Percentiles rank a stretch among this genome's conserved stretches.
Evolutionary conservation across 2,888 invertebrate genomes (phyloP).

Genomic region (Perizoma affinitatum): DNA sequence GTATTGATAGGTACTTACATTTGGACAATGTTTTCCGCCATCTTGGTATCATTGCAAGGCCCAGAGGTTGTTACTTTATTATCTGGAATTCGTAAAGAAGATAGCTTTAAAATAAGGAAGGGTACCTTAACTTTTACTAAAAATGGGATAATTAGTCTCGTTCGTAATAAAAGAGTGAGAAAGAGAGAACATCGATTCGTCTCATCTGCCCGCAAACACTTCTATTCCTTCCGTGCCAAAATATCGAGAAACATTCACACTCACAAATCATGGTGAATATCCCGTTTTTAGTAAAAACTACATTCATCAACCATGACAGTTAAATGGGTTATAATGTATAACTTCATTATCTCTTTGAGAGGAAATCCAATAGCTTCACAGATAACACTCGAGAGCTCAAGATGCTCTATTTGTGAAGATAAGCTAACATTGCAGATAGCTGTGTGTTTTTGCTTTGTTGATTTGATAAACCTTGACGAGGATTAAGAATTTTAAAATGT

Average conservation of each 20-base stretch:
- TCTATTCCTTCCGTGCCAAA: too few relatives aligned
- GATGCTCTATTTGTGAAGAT: constrained; percentile 19
- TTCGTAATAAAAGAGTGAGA: too few relatives aligned
- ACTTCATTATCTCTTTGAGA: constrained; percentile 16
- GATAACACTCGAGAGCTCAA: background rate
- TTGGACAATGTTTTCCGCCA: constrained; percentile 68
- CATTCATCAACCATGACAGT: too few relatives aligned
- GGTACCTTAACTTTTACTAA: too few relatives aligned
- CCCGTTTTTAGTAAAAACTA: too few relatives aligned
- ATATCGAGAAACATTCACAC: too few relatives aligned
- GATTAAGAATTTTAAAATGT: background rate
- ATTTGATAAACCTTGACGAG: constrained; percentile 1
- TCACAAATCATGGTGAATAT: too few relatives aligned
- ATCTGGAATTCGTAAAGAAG: constrained; percentile 44
- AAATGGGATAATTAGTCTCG: too few relatives aligned
- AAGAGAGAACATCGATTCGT: too few relatives aligned
- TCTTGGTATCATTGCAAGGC: constrained; percentile 65
- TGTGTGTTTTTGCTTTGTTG: constrained; percentile 4
- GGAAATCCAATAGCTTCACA: constrained; percentile 12
- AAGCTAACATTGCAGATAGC: constrained; percentile 2
- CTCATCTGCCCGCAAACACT: too few relatives aligned
- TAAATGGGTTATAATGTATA: too few relatives aligned
- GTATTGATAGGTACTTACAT: constrained; percentile 55
- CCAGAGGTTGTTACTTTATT: constrained; percentile 38
- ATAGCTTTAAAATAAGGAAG: constrained; percentile 3